Base-by-base conservation (phyloP, 64 coral and sea anemone species). In the Actinia equina region DNA sequence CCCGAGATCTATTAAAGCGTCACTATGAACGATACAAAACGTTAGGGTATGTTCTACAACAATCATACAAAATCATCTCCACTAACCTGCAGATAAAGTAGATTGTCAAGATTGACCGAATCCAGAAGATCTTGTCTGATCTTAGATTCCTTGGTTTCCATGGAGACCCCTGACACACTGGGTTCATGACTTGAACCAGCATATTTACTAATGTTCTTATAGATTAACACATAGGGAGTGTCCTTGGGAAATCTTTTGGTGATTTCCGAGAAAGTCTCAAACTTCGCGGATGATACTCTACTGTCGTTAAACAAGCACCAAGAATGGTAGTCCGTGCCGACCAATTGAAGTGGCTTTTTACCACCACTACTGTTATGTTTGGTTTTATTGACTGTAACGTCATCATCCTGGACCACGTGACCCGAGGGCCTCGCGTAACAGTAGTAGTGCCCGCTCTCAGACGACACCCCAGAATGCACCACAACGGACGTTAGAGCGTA, bases 361-460 rank as follows among this genome's bases (percentile, higher is more conserved):
- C 79, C 57, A 12, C 86, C 59, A 18, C 65, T 89, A 18, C 55
- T 67, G 52, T 89, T 89, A 3, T 44, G 14, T 15, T 17, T 15
- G 6, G 8, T 44, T 14, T 87, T 30, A 19, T 54, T 56, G 43
- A 0, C 26, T 15, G 17, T 43, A 3, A n/a, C 59, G 2, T 51
- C 77, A 27, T 91, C 77, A 65, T 71, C 53, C 55, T 62, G 77
- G 3, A 84, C 51, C 17, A 83, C 25, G 58, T 77, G 41, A 30
- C 30, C 10, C 6, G 83, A 76, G 7, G 91, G 76, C 18, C 91
- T 82, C 5, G 97, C 97, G 56, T 99, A 99, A 59, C 97, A 95
- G n/a, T 99, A 99, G 84, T 99, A 99, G 71, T 99, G 97, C 6
- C 97, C 97, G 19, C 93, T 95, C 60, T 99, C 97, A 19, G 93